These are phyloP conservation scores for Sminthurinus signatus DNA, from an alignment of 1,140 invertebrate genomes.

Conservation along the genomic window DNA sequence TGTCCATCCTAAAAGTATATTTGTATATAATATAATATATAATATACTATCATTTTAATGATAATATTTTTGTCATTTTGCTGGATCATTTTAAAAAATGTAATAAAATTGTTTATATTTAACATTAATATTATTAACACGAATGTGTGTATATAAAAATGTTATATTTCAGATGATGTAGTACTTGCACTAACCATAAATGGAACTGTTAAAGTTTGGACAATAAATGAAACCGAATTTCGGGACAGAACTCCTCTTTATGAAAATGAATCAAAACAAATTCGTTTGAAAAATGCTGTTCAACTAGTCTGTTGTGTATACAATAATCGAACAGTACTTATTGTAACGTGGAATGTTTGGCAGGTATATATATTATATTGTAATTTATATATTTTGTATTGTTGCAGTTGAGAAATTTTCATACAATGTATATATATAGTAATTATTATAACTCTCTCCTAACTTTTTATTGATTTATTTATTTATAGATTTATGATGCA, in stretches of 20 bases:
- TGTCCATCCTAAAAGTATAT: too few relatives aligned
- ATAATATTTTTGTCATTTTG: too few relatives aligned
- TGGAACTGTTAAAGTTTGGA: slow-evolving; percentile 98
- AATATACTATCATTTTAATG: too few relatives aligned
- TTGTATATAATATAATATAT: too few relatives aligned
- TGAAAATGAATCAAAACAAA: slow-evolving; percentile 97
- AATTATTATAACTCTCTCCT: too few relatives aligned
- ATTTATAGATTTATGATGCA: slow-evolving; percentile 13
- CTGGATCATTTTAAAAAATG: not conserved
- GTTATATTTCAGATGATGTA: slow-evolving; percentile 83
- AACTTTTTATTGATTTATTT: not conserved
- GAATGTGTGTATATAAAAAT: not conserved
- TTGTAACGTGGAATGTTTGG: slow-evolving; percentile 95
- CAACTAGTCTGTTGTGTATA: slow-evolving; percentile 88
- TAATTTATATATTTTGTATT: slow-evolving; percentile 13
- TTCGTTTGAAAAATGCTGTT: slow-evolving; percentile 86
- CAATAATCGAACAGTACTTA: slow-evolving; percentile 92
- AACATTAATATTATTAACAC: not conserved
- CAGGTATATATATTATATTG: slow-evolving; percentile 68
- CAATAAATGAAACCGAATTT: slow-evolving; percentile 72
- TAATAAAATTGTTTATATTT: slow-evolving; percentile 14
- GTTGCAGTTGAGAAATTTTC: not conserved
- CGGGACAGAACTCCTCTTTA: slow-evolving; percentile 64
- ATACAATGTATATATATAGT: slow-evolving; percentile 29
- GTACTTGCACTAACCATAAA: slow-evolving; percentile 92